phyloP scores from a whole-genome alignment of 2,797 vertebrate genomes.

The Vespertilio murinus region DNA sequence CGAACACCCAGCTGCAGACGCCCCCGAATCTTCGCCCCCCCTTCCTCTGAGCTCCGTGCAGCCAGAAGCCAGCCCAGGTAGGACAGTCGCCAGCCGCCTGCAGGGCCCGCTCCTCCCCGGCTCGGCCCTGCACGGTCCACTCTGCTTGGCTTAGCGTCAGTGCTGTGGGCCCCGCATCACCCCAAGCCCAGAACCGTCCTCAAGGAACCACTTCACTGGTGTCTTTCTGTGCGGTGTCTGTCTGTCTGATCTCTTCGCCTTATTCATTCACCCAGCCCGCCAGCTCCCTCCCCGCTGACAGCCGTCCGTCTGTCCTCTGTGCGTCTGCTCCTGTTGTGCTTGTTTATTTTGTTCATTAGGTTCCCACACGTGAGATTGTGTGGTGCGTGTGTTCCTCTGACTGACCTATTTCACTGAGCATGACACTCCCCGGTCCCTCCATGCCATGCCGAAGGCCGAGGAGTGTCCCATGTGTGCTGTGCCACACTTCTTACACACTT shows the following conservation, averaged over 20 bases:
- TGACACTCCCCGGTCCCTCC: background rate
- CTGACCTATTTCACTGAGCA: background rate
- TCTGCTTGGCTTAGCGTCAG: too few species aligned
- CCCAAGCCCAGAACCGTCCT: too few species aligned
- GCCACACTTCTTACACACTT: background rate
- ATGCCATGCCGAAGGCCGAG: background rate
- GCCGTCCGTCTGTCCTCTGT: background rate
- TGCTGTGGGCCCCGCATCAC: too few species aligned
- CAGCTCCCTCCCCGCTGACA: background rate
- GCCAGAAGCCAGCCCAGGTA: conserved; percentile 82
- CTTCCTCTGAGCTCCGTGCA: conserved; percentile 83
- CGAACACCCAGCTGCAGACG: conserved; percentile 88
- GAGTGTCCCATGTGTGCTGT: background rate
- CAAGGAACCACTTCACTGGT: too few species aligned
- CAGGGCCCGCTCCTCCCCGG: too few species aligned
- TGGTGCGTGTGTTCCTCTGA: background rate
- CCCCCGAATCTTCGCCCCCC: conserved; percentile 87
- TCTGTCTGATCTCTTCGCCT: too few species aligned
- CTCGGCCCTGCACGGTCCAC: too few species aligned
- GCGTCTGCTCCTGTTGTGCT: background rate
- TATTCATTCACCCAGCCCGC: background rate
- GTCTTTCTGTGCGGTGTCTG: too few species aligned
- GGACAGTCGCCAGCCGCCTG: background rate
- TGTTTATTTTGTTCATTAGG: background rate
- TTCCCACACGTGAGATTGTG: background rate